A percentile compares a stretch with the other conserved stretches of the same genome.
These are phyloP conservation scores for Rhizomys pruinosus DNA, from an alignment of 2,113 vertebrate species.

Conservation along the genomic window DNA sequence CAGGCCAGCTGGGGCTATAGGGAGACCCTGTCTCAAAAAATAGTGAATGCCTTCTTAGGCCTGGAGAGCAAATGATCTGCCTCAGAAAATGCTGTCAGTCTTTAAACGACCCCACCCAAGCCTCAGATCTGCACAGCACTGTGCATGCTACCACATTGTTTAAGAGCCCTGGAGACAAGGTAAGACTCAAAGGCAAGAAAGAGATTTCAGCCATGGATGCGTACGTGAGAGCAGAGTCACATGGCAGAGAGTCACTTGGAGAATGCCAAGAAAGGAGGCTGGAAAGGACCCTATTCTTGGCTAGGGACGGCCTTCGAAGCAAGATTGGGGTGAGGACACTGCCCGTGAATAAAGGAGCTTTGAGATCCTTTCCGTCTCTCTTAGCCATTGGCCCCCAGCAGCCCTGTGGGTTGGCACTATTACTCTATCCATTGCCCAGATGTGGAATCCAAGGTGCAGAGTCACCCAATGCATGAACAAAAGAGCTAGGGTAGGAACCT, in stretches of 20 bases:
- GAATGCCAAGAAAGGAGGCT: not conserved
- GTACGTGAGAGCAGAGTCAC: rapidly evolving
- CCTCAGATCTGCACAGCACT: not conserved
- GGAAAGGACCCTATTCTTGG: not conserved
- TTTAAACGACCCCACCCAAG: not conserved
- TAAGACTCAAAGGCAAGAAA: not conserved
- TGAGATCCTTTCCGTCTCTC: rapidly evolving
- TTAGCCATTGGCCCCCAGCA: not conserved
- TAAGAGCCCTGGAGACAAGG: not conserved
- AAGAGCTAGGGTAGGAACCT: not conserved
- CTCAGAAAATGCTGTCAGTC: not conserved
- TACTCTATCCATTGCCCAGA: not conserved
- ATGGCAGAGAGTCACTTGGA: rapidly evolving
- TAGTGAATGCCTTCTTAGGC: not conserved
- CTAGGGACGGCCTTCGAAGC: not conserved
- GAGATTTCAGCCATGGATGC: not conserved
- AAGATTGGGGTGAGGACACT: rapidly evolving
- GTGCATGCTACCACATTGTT: not conserved
- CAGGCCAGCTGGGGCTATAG: too few species aligned
- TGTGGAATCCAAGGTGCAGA: rapidly evolving
- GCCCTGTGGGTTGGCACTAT: rapidly evolving
- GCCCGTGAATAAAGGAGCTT: rapidly evolving
- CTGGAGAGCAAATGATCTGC: rapidly evolving
- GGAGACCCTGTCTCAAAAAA: too few species aligned
- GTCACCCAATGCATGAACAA: not conserved